phyloP scores from a whole-genome alignment of 2,113 vertebrate species.

The Anolis carolinensis region DNA sequence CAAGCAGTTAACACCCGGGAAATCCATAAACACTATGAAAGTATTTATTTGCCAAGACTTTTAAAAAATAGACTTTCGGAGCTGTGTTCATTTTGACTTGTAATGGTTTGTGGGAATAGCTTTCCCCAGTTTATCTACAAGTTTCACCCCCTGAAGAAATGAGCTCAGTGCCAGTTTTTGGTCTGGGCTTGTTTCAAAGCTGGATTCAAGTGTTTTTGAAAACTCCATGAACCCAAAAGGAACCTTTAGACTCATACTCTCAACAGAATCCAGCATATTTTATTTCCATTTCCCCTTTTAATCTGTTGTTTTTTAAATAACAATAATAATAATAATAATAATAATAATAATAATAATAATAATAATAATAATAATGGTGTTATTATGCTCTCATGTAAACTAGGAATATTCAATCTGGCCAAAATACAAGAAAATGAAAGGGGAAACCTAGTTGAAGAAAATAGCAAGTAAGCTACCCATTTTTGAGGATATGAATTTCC shows the following conservation, averaged over 20 bases:
- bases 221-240: background rate
- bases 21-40: background rate
- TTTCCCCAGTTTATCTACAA: slow-evolving; percentile 16
- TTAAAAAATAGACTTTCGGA: background rate
- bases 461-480: too few relatives aligned
- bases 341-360: too few relatives aligned
- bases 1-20: slow-evolving; percentile 6
- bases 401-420: too few relatives aligned
- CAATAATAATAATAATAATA: too few relatives aligned
- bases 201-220: background rate
- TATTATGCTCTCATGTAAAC: too few relatives aligned
- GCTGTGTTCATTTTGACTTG: background rate
- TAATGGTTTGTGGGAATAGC: slow-evolving; percentile 6
- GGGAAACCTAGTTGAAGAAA: too few relatives aligned
- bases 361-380: too few relatives aligned
- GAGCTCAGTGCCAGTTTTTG: background rate
- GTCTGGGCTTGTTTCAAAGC: slow-evolving; percentile 4
- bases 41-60: slow-evolving; percentile 18
- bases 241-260: background rate
- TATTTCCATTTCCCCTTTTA: too few relatives aligned
- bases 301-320: too few relatives aligned
- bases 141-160: background rate
- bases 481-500: too few relatives aligned
- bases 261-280: background rate
- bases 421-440: too few relatives aligned